phyloP scores from a whole-genome alignment of 2,113 vertebrate species.

The Petaurus breviceps region DNA sequence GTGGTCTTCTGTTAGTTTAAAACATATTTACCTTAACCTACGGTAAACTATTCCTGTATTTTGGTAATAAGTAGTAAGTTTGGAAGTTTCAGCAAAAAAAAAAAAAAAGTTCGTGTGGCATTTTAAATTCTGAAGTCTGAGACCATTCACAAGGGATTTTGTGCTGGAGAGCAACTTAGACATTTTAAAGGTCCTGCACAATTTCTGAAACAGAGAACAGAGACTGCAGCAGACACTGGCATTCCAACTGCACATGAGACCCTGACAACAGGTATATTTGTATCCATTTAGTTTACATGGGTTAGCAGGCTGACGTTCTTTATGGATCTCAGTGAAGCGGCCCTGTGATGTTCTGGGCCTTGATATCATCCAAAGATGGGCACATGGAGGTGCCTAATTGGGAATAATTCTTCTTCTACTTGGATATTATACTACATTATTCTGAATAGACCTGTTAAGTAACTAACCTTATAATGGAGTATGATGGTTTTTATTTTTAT shows the following conservation, averaged over 20 bases:
- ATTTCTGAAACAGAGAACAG: background rate
- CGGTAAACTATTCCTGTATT: background rate
- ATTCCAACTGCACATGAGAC: background rate
- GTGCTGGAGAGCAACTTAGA: background rate
- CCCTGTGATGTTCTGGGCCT: background rate
- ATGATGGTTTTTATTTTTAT: conserved; percentile 36
- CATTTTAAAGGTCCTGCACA: background rate
- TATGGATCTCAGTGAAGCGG: background rate
- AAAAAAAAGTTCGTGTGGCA: background rate
- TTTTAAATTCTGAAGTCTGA: background rate
- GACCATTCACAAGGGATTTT: background rate
- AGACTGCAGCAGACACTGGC: background rate
- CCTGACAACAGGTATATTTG: background rate
- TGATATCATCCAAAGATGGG: background rate
- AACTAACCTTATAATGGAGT: conserved; percentile 36
- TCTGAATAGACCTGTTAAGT: background rate
- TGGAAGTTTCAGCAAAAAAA: background rate
- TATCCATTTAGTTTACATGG: background rate
- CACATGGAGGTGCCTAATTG: background rate
- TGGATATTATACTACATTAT: background rate
- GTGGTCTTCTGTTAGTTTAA: background rate
- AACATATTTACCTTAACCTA: background rate
- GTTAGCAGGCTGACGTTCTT: background rate
- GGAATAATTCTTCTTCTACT: background rate
- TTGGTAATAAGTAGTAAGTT: background rate